Conservation (phyloP, 2,113 vertebrate genomes). For the Takifugu bimaculatus region DNA sequence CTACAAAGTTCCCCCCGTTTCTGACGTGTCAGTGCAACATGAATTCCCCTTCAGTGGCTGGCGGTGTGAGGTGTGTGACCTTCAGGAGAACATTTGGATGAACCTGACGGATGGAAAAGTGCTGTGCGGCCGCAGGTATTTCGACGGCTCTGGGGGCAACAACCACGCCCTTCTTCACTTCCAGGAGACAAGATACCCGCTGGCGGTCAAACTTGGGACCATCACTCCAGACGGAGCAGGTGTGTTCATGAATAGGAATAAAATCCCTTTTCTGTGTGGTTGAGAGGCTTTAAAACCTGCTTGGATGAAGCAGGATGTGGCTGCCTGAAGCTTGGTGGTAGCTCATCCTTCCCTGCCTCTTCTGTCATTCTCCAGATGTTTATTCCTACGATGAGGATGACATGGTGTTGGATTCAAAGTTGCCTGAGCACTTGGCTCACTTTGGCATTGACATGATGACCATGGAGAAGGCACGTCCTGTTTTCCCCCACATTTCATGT, state of each 20-base stretch:
- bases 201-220: slow-evolving; percentile 96
- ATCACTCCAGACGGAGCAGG: slow-evolving; percentile 96
- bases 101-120: slow-evolving; percentile 95
- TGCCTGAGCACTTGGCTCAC: slow-evolving; percentile 92
- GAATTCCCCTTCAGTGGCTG: slow-evolving; percentile 81
- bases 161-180: slow-evolving; percentile 93
- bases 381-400: slow-evolving; percentile 98
- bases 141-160: slow-evolving; percentile 95
- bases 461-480: slow-evolving; percentile 89
- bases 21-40: too few species aligned
- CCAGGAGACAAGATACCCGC: slow-evolving; percentile 85
- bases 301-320: background rate
- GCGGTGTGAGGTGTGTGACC: slow-evolving; percentile 93
- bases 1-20: too few species aligned
- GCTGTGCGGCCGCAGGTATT: slow-evolving; percentile 93
- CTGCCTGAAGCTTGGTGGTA: background rate
- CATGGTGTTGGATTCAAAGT: slow-evolving; percentile 94
- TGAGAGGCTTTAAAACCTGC: background rate
- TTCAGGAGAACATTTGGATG: slow-evolving; percentile 97
- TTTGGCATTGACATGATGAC: slow-evolving; percentile 99
- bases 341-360: background rate
- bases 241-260: slow-evolving; percentile 42
- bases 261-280: background rate
- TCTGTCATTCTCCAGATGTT: slow-evolving; percentile 77
- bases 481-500: background rate